phyloP scores from a whole-genome alignment of 2,888 invertebrate genomes.

The Apodemia mormo region DNA sequence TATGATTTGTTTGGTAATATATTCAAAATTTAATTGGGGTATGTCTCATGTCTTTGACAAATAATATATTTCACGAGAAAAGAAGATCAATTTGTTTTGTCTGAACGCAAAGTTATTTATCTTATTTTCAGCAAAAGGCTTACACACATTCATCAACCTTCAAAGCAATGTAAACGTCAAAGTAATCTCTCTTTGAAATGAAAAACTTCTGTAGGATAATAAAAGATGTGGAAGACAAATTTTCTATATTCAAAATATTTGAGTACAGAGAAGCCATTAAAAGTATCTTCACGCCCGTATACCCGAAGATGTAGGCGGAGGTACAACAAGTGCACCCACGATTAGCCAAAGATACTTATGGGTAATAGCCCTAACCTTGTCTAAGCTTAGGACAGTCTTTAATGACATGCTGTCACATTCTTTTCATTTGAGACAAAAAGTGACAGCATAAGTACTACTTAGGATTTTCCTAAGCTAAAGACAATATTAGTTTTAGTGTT shows the following conservation, averaged over 20 bases:
- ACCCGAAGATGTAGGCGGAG: too few species aligned
- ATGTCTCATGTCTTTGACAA: slow-evolving; percentile 6
- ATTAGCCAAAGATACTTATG: too few species aligned
- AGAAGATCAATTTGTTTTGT: not conserved
- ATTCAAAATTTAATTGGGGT: not conserved
- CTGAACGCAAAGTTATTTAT: not conserved
- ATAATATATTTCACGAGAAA: slow-evolving; percentile 4
- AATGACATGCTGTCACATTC: too few species aligned
- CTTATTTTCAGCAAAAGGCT: not conserved
- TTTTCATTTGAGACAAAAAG: too few species aligned
- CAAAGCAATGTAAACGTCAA: slow-evolving; percentile 14
- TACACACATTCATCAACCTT: slow-evolving; percentile 16
- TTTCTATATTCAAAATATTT: not conserved
- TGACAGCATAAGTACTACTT: too few species aligned
- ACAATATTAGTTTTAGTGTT: too few species aligned
- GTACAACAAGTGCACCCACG: too few species aligned
- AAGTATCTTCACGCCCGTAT: too few species aligned
- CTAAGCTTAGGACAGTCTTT: too few species aligned
- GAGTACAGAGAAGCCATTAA: too few species aligned
- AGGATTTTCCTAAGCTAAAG: too few species aligned
- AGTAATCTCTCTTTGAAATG: not conserved
- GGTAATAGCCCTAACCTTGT: too few species aligned
- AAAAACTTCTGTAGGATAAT: not conserved
- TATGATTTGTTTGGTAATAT: not conserved
- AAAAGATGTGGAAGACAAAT: not conserved